Conservation (phyloP, 2,888 invertebrate genomes). For the Dendrolimus houi region DNA sequence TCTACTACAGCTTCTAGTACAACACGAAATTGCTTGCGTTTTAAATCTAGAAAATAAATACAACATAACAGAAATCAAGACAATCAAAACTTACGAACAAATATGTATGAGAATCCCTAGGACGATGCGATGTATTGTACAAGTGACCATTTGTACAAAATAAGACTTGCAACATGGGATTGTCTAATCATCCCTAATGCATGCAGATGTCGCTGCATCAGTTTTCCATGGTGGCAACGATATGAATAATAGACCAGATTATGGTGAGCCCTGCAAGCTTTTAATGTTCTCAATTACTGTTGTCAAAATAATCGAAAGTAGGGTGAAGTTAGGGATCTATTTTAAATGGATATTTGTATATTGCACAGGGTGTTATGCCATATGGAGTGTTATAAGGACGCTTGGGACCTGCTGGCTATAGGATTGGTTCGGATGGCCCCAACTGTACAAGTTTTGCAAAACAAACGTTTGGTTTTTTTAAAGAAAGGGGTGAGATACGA, state of each 20-base stretch:
- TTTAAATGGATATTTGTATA: conserved; percentile 45
- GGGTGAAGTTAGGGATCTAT: conserved; percentile 22
- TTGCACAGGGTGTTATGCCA: conserved; percentile 59
- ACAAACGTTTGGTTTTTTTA: conserved; percentile 36
- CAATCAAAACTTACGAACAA: too few species aligned
- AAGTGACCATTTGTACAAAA: conserved; percentile 54
- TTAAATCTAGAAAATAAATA: too few species aligned
- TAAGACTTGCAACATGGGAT: conserved; percentile 49
- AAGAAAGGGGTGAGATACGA: conserved; percentile 16
- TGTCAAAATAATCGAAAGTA: conserved; percentile 1
- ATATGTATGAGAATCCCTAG: too few species aligned
- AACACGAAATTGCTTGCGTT: too few species aligned
- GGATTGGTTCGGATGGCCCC: conserved; percentile 58
- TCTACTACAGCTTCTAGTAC: too few species aligned
- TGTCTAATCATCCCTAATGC: conserved; percentile 69
- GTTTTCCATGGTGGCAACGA: conserved; percentile 56
- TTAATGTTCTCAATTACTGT: conserved; percentile 1
- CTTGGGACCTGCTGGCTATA: conserved; percentile 58
- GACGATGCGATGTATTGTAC: not conserved
- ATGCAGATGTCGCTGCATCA: conserved; percentile 72
- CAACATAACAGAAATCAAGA: too few species aligned
- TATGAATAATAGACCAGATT: conserved; percentile 47
- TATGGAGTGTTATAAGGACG: conserved; percentile 72
- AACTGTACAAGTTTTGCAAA: conserved; percentile 59
- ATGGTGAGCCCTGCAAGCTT: conserved; percentile 20